Conservation (phyloP, 2,797 vertebrate genomes). For the Taenioides sp. region DNA sequence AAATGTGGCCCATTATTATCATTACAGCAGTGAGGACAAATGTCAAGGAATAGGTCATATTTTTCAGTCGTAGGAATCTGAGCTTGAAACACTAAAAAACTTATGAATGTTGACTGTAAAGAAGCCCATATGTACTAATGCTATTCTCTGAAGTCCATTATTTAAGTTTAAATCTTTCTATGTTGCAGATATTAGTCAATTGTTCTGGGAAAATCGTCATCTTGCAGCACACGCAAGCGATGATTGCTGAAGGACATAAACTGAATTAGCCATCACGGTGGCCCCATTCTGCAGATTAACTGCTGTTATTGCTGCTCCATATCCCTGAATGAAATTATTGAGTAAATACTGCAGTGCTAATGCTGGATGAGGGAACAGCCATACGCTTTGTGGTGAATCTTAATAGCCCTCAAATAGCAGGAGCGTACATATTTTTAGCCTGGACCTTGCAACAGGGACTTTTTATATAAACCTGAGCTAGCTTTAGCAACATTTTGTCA, state of each 20-base stretch:
- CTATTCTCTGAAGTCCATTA: not conserved
- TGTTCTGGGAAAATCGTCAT: constrained; percentile 1
- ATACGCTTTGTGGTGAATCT: constrained; percentile 36
- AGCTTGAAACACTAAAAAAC: too few relatives aligned
- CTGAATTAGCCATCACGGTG: constrained; percentile 45
- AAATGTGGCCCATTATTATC: not conserved
- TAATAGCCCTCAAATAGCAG: constrained; percentile 33
- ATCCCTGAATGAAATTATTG: constrained; percentile 44
- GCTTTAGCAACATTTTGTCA: constrained; percentile 19
- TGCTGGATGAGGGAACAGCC: constrained; percentile 43
- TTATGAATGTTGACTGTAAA: too few relatives aligned
- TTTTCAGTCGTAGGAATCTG: not conserved
- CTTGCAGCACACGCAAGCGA: constrained; percentile 32
- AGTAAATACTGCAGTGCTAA: constrained; percentile 52
- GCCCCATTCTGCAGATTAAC: constrained; percentile 54
- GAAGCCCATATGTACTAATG: not conserved
- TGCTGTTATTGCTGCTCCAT: constrained; percentile 39
- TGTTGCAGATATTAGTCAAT: not conserved
- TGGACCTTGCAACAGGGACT: constrained; percentile 26
- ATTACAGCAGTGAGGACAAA: not conserved
- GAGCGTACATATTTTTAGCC: constrained; percentile 38
- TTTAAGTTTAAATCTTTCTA: not conserved
- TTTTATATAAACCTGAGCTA: constrained; percentile 25
- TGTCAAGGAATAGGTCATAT: not conserved
- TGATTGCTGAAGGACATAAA: constrained; percentile 34